Conservation (phyloP, 2,113 vertebrate species). For the Tonatia bakeri region DNA sequence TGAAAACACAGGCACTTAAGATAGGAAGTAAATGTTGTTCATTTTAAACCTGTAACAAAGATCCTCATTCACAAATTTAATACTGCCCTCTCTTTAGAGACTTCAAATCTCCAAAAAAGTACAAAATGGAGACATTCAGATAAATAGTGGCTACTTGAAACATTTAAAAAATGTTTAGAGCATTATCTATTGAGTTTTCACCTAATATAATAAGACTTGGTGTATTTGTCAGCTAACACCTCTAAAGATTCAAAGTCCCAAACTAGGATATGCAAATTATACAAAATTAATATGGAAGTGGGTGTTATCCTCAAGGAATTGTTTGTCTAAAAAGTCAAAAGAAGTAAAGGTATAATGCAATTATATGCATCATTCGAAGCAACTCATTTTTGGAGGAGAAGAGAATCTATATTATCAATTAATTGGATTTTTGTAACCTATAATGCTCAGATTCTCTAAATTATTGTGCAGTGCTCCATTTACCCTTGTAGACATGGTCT, state of each 20-base stretch:
- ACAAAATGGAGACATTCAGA: neutral
- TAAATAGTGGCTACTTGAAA: neutral
- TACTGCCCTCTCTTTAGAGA: neutral
- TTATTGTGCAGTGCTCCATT: neutral
- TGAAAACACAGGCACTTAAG: neutral
- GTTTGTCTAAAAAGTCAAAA: neutral
- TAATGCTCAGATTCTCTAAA: neutral
- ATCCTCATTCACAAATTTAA: neutral
- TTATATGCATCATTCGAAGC: neutral
- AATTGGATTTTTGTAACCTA: neutral
- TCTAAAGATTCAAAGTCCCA: neutral
- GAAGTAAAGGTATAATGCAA: neutral
- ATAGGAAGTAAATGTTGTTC: neutral
- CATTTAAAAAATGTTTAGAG: neutral
- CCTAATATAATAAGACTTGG: neutral
- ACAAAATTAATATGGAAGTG: neutral
- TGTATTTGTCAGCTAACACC: neutral
- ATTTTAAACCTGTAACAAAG: neutral
- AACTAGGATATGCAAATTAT: neutral
- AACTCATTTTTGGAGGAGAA: slow-evolving; percentile 4
- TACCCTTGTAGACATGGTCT: neutral
- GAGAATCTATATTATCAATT: neutral
- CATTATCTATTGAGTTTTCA: neutral
- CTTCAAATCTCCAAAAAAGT: neutral
- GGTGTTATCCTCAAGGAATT: neutral